phyloP scores from a whole-genome alignment of 2,888 invertebrate genomes.

The Iselma pallidipennis region DNA sequence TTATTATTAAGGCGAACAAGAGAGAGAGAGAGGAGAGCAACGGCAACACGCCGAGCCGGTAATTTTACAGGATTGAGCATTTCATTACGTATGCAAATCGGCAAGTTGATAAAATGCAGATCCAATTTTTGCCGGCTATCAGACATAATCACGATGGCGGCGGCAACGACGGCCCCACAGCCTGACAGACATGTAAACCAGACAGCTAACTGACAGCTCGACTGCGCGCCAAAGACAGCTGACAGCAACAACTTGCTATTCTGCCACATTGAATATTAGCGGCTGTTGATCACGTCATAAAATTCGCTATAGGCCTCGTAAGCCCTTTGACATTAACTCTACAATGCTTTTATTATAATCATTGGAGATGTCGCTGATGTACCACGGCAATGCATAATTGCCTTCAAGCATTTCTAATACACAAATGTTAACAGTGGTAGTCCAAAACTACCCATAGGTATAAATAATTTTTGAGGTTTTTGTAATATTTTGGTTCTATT shows the following conservation, averaged over 20 bases:
- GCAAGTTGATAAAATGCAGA: constrained; percentile 53
- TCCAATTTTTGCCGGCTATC: constrained; percentile 52
- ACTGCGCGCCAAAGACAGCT: constrained; percentile 57
- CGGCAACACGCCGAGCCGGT: constrained; percentile 18
- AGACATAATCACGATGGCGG: constrained; percentile 49
- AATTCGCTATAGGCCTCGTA: too few species aligned
- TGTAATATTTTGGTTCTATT: too few species aligned
- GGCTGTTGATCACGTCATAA: constrained; percentile 47
- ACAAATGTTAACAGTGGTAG: too few species aligned
- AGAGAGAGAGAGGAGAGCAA: constrained; percentile 28
- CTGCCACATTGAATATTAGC: constrained; percentile 59
- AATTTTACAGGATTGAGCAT: constrained; percentile 44
- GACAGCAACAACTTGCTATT: constrained; percentile 58
- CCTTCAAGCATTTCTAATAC: too few species aligned
- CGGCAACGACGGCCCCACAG: constrained; percentile 45
- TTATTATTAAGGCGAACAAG: constrained; percentile 35
- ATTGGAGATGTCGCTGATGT: too few species aligned
- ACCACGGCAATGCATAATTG: too few species aligned
- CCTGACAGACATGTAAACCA: constrained; percentile 57
- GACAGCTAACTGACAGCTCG: constrained; percentile 62
- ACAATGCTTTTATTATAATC: too few species aligned
- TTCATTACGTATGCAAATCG: constrained; percentile 52
- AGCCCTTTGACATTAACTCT: too few species aligned
- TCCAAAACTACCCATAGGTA: too few species aligned
- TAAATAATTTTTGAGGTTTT: too few species aligned